Percentiles rank a stretch among this genome's conserved stretches.
Conservation (phyloP, 2,797 vertebrate species). For the Betta splendens region DNA sequence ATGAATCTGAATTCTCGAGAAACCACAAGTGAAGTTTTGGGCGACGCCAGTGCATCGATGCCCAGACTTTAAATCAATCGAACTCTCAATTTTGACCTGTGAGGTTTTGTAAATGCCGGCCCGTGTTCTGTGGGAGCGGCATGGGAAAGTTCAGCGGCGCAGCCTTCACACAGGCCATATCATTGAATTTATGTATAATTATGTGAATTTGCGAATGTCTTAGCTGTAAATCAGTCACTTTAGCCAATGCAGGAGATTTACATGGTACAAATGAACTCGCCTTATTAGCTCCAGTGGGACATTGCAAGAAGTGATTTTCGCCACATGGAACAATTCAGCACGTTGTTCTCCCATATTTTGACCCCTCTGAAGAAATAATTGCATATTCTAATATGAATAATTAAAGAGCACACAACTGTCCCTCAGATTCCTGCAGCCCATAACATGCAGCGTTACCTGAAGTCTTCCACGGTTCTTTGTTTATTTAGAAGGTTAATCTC, state of each 20-base stretch:
- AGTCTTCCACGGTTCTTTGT: slow-evolving; percentile 14
- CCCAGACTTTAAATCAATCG: slow-evolving; percentile 26
- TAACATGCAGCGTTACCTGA: slow-evolving; percentile 29
- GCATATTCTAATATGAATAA: slow-evolving; percentile 58
- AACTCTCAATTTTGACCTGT: slow-evolving; percentile 41
- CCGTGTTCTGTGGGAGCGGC: slow-evolving; percentile 35
- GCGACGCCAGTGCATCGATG: not conserved
- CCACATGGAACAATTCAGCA: slow-evolving; percentile 84
- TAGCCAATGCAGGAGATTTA: slow-evolving; percentile 77
- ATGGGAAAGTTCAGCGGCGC: slow-evolving; percentile 64
- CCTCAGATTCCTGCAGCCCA: slow-evolving; percentile 21
- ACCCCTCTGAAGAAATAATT: slow-evolving; percentile 49
- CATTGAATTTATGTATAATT: slow-evolving; percentile 74
- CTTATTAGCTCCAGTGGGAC: slow-evolving; percentile 85
- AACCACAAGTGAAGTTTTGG: not conserved
- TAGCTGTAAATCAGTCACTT: slow-evolving; percentile 83
- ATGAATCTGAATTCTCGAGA: slow-evolving; percentile 12
- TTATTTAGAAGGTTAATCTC: too few relatives aligned
- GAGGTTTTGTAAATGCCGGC: slow-evolving; percentile 35
- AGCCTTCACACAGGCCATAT: slow-evolving; percentile 62
- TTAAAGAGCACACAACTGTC: slow-evolving; percentile 43
- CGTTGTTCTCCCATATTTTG: slow-evolving; percentile 71
- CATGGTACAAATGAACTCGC: slow-evolving; percentile 83
- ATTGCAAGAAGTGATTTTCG: slow-evolving; percentile 75
- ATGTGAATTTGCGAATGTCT: slow-evolving; percentile 74